Percentiles rank a stretch among this genome's conserved stretches.
Conservation (phyloP, 2,888 invertebrate genomes). For the Eupeodes latifasciatus region DNA sequence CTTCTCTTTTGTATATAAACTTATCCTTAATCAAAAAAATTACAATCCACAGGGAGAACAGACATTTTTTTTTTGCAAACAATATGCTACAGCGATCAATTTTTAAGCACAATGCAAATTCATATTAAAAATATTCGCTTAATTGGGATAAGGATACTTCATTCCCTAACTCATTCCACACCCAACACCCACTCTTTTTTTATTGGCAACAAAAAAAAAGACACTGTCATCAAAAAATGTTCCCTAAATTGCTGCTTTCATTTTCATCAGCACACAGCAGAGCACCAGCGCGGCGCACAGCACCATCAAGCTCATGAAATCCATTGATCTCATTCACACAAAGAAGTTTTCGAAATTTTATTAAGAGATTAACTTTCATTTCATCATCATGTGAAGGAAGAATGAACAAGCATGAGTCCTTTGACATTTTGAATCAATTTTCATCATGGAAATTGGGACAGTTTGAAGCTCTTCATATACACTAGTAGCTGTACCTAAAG, state of each 20-base stretch:
- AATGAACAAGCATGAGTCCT: conserved; percentile 1
- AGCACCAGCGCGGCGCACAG: not conserved
- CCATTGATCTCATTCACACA: conserved; percentile 18
- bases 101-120: conserved; percentile 26
- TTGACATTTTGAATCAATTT: conserved; percentile 28
- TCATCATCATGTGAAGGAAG: not conserved
- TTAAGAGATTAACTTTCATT: conserved; percentile 26
- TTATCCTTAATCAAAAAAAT: conserved; percentile 1
- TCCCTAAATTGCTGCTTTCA: conserved; percentile 2
- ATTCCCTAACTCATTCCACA: not conserved
- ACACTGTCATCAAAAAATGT: not conserved
- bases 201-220: not conserved
- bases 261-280: not conserved
- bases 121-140: not conserved
- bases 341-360: conserved; percentile 24
- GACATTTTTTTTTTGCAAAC: not conserved
- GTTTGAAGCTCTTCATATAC: not conserved
- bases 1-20: not conserved
- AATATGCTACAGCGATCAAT: conserved; percentile 13
- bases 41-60: not conserved
- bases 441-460: not conserved
- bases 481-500: too few species aligned
- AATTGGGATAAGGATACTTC: not conserved
- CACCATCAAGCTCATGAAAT: conserved; percentile 1
- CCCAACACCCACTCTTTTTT: not conserved